Conservation (phyloP, 1,140 invertebrate genomes). For the Pygmarrhopalites habei region DNA sequence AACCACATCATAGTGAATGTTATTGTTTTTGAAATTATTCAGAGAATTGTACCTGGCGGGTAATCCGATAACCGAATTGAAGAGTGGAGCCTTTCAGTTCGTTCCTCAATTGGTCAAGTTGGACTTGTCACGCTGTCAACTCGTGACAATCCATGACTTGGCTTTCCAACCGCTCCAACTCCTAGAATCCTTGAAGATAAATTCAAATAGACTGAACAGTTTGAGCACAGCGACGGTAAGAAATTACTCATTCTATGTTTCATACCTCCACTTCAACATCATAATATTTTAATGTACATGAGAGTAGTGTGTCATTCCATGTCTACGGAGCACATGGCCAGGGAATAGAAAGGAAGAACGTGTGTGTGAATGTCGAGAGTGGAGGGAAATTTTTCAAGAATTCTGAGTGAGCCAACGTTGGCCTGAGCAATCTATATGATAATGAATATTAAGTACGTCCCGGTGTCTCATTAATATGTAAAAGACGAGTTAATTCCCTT, state of each 20-base stretch:
- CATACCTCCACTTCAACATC: neutral
- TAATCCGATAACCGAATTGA: conserved; percentile 73
- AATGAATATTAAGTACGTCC: too few relatives aligned
- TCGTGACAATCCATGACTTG: conserved; percentile 63
- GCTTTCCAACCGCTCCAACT: conserved; percentile 69
- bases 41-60: conserved; percentile 64
- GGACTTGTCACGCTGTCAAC: conserved; percentile 71
- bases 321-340: too few relatives aligned
- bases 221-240: conserved; percentile 45
- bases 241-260: neutral
- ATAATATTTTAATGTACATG: too few relatives aligned
- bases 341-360: neutral
- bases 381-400: neutral
- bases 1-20: too few relatives aligned
- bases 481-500: too few relatives aligned
- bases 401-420: neutral
- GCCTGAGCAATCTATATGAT: too few relatives aligned
- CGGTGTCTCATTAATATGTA: too few relatives aligned
- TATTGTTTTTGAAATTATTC: conserved; percentile 60
- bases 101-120: conserved; percentile 71
- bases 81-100: conserved; percentile 63
- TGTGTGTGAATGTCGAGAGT: too few relatives aligned
- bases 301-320: too few relatives aligned
- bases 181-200: conserved; percentile 71
- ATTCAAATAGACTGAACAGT: conserved; percentile 68